phyloP scores from a whole-genome alignment of 2,113 vertebrate species.

The Vulpes vulpes region DNA sequence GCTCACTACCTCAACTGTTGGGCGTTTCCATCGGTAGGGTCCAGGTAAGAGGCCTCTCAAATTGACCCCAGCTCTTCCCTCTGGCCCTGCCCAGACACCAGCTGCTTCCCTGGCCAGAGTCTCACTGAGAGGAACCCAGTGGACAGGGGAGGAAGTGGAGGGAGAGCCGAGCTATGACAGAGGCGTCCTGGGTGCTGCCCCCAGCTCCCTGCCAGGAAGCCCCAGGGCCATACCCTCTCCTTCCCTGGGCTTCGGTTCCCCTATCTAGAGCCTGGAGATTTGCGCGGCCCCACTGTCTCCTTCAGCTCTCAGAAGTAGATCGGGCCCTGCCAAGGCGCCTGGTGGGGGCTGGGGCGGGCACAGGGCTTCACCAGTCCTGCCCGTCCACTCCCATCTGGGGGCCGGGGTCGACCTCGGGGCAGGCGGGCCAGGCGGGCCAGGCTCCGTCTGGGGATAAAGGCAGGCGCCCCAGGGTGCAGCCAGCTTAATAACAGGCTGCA shows the following conservation, averaged over 20 bases:
- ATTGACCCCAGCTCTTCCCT: not conserved
- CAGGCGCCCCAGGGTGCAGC: constrained; percentile 74
- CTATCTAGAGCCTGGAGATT: too few relatives aligned
- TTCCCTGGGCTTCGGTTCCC: not conserved
- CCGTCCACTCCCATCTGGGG: constrained; percentile 38
- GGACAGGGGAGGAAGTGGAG: not conserved
- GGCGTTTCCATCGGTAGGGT: not conserved
- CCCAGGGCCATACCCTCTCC: not conserved
- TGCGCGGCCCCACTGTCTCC: not conserved
- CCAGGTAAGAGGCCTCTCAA: not conserved
- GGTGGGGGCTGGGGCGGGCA: not conserved
- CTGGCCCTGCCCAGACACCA: not conserved
- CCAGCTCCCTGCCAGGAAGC: not conserved
- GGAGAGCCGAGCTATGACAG: not conserved
- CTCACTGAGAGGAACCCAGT: not conserved
- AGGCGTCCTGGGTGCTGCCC: not conserved
- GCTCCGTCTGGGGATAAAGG: constrained; percentile 78
- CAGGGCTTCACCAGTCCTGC: not conserved
- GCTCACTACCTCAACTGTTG: not conserved
- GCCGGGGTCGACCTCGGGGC: constrained; percentile 66
- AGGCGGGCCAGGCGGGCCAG: constrained; percentile 72
- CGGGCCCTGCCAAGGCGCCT: not conserved
- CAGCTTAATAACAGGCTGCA: constrained; percentile 77
- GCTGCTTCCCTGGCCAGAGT: not conserved
- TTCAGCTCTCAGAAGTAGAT: not conserved